Percentiles rank a stretch among this genome's conserved stretches.
Evolutionary conservation across 2,888 invertebrate species (phyloP).

Genomic region (Polietes domitor): DNA sequence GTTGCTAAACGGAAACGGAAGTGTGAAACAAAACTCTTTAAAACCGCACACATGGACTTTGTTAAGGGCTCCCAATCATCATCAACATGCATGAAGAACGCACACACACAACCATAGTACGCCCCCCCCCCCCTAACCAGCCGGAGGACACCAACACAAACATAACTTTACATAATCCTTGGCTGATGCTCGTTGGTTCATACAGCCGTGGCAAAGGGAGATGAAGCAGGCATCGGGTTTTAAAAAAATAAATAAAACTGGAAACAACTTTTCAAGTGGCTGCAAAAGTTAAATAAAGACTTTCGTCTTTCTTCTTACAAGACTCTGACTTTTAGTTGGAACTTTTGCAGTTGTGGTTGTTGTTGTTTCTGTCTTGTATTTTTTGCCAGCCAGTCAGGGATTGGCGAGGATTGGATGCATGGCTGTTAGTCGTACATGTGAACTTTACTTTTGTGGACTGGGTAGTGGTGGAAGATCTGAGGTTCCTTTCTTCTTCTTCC

Average conservation of each 20-base stretch:
- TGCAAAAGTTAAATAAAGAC: slow-evolving; percentile 65
- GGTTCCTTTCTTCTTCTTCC: slow-evolving; percentile 57
- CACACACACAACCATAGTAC: neutral
- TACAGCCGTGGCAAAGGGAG: slow-evolving; percentile 9
- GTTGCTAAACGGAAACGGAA: slow-evolving; percentile 68
- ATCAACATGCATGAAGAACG: slow-evolving; percentile 13
- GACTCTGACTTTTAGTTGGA: slow-evolving; percentile 60
- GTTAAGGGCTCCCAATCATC: slow-evolving; percentile 59
- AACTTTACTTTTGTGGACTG: slow-evolving; percentile 18
- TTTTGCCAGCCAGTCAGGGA: slow-evolving; percentile 2
- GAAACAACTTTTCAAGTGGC: slow-evolving; percentile 65
- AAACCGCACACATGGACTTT: slow-evolving; percentile 59
- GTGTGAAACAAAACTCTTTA: slow-evolving; percentile 69
- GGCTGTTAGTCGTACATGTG: slow-evolving; percentile 7
- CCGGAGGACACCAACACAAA: slow-evolving; percentile 64
- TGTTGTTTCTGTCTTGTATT: slow-evolving; percentile 33
- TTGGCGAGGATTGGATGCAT: neutral
- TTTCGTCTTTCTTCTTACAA: slow-evolving; percentile 55
- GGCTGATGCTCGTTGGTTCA: slow-evolving; percentile 24
- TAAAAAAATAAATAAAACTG: slow-evolving; percentile 43
- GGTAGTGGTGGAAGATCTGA: slow-evolving; percentile 51
- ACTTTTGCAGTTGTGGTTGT: slow-evolving; percentile 34
- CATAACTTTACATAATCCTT: slow-evolving; percentile 57
- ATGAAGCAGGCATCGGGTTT: slow-evolving; percentile 50
- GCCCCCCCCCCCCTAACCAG: slow-evolving; percentile 47